Conservation (phyloP, 2,113 vertebrate genomes). For the Cryptomyrus ogoouensis region DNA sequence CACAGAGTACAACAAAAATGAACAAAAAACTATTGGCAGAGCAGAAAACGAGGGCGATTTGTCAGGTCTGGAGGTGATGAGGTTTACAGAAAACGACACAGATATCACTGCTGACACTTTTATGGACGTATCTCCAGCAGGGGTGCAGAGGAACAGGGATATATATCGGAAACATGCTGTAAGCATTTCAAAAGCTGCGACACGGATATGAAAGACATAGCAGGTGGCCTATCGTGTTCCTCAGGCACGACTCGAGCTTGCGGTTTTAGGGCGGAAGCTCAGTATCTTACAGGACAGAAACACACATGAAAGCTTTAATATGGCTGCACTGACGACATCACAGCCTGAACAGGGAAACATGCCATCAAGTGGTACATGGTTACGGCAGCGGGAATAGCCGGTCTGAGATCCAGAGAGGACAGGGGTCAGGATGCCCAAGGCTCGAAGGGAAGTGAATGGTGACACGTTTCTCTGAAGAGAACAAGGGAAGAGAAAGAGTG, state of each 20-base stretch:
- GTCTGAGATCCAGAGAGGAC: not conserved
- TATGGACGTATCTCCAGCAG: not conserved
- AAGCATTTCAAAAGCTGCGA: not conserved
- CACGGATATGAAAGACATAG: not conserved
- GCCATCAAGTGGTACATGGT: not conserved
- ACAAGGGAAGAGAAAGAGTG: not conserved
- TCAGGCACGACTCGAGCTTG: not conserved
- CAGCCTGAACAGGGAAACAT: not conserved
- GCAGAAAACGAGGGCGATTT: not conserved
- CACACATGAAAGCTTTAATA: not conserved
- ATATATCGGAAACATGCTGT: not conserved
- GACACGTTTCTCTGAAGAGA: not conserved
- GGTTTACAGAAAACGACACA: not conserved
- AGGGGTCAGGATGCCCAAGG: not conserved
- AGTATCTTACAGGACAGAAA: not conserved
- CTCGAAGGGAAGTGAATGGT: not conserved
- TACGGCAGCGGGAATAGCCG: not conserved
- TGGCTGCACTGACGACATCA: not conserved
- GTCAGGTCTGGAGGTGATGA: not conserved
- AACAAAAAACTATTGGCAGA: not conserved
- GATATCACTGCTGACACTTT: not conserved
- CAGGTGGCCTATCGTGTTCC: not conserved
- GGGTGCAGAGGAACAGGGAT: not conserved
- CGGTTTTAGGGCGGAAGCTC: not conserved
- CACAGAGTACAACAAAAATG: not conserved